Conservation (phyloP, 2,888 invertebrate genomes). For the Laothoe populi region DNA sequence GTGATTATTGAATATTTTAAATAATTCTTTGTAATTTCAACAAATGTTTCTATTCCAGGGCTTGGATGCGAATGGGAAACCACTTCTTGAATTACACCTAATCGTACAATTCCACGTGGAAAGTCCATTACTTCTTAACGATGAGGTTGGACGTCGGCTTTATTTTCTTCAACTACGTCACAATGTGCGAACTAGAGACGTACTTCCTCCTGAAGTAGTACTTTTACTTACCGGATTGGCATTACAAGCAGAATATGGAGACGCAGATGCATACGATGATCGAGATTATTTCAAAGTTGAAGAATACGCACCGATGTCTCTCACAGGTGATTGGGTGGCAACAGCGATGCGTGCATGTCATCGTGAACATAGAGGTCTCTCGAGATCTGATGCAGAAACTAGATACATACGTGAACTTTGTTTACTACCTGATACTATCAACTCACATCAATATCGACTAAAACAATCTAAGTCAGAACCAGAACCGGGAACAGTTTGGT, state of each 20-base stretch:
- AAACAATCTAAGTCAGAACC: constrained; percentile 90
- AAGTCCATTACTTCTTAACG: constrained; percentile 94
- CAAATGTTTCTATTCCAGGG: constrained; percentile 84
- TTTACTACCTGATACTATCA: constrained; percentile 92
- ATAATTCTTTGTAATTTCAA: background rate
- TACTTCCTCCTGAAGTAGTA: constrained; percentile 85
- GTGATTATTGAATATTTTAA: background rate
- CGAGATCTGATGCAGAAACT: constrained; percentile 92
- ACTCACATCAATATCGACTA: constrained; percentile 94
- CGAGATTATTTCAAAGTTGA: constrained; percentile 89
- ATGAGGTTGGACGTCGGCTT: constrained; percentile 95
- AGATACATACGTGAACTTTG: constrained; percentile 96
- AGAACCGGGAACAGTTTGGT: constrained; percentile 92
- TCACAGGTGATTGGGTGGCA: constrained; percentile 85
- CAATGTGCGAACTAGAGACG: constrained; percentile 91
- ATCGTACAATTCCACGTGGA: constrained; percentile 97
- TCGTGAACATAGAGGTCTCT: constrained; percentile 91
- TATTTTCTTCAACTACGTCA: constrained; percentile 97
- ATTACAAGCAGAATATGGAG: constrained; percentile 96
- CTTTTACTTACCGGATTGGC: constrained; percentile 95
- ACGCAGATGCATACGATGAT: constrained; percentile 82
- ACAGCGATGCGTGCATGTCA: constrained; percentile 90
- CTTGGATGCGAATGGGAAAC: constrained; percentile 95
- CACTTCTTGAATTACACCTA: constrained; percentile 94
- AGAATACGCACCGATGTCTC: constrained; percentile 91